These are phyloP conservation scores for Cephus sareptanus DNA, from an alignment of 2,888 invertebrate species.

Conservation along the genomic window DNA sequence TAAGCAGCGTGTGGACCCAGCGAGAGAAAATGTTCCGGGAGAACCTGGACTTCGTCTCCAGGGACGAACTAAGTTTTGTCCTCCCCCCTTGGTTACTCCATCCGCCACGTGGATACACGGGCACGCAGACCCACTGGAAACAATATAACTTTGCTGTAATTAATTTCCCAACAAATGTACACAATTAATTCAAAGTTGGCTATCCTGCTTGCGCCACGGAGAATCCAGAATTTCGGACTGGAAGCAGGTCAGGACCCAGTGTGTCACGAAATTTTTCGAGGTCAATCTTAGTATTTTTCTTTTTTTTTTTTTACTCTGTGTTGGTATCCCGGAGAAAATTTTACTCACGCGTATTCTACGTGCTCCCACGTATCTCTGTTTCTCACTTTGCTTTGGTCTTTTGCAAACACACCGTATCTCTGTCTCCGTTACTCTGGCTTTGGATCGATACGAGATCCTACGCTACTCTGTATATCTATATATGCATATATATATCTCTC, in stretches of 20 bases:
- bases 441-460: neutral
- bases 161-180: constrained; percentile 46
- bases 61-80: constrained; percentile 40
- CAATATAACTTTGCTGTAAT: constrained; percentile 50
- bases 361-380: neutral
- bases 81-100: constrained; percentile 15
- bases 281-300: neutral
- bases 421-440: neutral
- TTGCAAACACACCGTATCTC: constrained; percentile 1
- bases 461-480: neutral
- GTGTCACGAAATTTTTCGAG: constrained; percentile 6
- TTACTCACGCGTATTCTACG: neutral
- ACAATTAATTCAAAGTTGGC: constrained; percentile 40
- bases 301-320: neutral
- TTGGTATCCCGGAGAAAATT: neutral
- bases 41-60: constrained; percentile 14
- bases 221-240: constrained; percentile 10
- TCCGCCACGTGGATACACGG: neutral
- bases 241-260: constrained; percentile 12
- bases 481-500: neutral
- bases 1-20: neutral
- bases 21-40: neutral
- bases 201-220: neutral
- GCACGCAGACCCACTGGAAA: constrained; percentile 25
- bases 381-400: constrained; percentile 13